Percentiles rank a stretch among this genome's conserved stretches.
phyloP scores from a whole-genome alignment of 2,888 invertebrate species.

The Ormyrus rosae region DNA sequence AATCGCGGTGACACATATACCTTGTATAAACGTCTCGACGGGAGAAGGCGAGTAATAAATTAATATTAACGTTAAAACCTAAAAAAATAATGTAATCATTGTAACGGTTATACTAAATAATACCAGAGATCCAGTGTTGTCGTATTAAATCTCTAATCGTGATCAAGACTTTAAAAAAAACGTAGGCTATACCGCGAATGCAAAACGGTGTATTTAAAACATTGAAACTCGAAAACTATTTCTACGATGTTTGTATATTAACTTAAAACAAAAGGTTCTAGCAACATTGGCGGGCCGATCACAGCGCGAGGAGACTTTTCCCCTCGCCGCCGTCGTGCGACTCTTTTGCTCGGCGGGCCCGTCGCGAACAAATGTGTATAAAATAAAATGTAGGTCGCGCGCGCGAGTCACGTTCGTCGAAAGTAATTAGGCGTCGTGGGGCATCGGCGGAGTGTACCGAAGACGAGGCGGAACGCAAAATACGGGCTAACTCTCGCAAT shows the following conservation, averaged over 20 bases:
- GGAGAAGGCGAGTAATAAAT: not conserved
- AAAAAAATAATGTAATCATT: slow-evolving; percentile 21
- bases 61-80: not conserved
- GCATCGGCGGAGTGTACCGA: no score
- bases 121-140: slow-evolving; percentile 39
- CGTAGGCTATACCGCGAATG: slow-evolving; percentile 30
- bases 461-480: no score
- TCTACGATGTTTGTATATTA: slow-evolving; percentile 49
- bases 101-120: slow-evolving; percentile 37
- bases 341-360: not conserved
- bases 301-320: not conserved
- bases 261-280: slow-evolving; percentile 19
- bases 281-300: not conserved
- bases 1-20: no score
- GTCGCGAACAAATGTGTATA: not conserved
- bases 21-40: not conserved
- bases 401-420: no score
- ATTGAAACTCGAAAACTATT: slow-evolving; percentile 36
- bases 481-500: no score
- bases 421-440: no score
- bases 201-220: slow-evolving; percentile 32
- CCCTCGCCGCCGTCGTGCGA: not conserved
- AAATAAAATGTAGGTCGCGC: no score
- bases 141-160: slow-evolving; percentile 47
- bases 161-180: slow-evolving; percentile 38